Evolutionary conservation across 1,140 invertebrate genomes (phyloP).

Genomic region (Acromyrmex echinatior): DNA sequence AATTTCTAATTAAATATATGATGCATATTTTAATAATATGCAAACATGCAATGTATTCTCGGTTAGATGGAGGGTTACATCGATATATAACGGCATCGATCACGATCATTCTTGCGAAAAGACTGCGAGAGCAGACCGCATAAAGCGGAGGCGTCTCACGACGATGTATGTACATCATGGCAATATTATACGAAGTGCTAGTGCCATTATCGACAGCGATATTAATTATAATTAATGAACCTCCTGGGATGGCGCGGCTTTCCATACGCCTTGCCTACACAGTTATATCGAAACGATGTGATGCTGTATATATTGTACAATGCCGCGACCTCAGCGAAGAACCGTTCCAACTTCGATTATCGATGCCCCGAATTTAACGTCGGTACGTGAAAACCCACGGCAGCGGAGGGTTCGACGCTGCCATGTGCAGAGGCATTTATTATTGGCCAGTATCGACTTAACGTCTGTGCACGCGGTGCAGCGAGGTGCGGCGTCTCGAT

Average conservation of each 20-base stretch:
- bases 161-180: constrained; percentile 26
- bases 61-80: constrained; percentile 6
- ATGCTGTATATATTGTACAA: constrained; percentile 15
- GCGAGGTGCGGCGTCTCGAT: constrained; percentile 45
- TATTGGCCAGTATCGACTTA: constrained; percentile 68
- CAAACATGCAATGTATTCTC: neutral
- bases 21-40: neutral
- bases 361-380: constrained; percentile 58
- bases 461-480: constrained; percentile 40
- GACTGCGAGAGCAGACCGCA: constrained; percentile 24
- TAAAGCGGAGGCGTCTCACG: constrained; percentile 52
- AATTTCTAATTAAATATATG: neutral
- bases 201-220: constrained; percentile 69
- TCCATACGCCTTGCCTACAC: constrained; percentile 28
- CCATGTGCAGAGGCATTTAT: constrained; percentile 61
- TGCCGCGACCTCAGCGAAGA: constrained; percentile 44
- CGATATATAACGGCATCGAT: constrained; percentile 10
- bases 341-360: constrained; percentile 64
- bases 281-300: constrained; percentile 45
- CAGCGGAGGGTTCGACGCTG: constrained; percentile 6
- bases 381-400: constrained; percentile 50
- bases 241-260: constrained; percentile 30
- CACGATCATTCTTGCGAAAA: constrained; percentile 42
- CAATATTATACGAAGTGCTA: constrained; percentile 50
- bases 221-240: constrained; percentile 75